A percentile compares a stretch with the other conserved stretches of the same genome.
These are phyloP conservation scores for Drosophila meridionalis DNA, from an alignment of 2,888 invertebrate species.

Conservation along the genomic window DNA sequence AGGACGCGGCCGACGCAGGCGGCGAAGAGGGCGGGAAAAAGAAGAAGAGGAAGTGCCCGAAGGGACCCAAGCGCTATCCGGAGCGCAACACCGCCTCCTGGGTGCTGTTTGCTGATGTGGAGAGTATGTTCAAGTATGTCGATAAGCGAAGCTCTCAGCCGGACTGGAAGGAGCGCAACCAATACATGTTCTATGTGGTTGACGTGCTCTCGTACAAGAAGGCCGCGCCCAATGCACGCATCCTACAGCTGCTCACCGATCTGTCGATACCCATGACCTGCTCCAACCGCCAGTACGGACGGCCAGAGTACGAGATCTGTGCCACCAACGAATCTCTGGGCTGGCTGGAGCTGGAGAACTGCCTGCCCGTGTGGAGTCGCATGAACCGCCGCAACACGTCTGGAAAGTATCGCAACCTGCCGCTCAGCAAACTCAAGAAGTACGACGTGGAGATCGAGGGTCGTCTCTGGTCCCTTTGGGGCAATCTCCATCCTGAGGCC, in stretches of 20 bases:
- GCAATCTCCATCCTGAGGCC: constrained; percentile 88
- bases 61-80: constrained; percentile 68
- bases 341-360: constrained; percentile 82
- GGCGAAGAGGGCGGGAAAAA: constrained; percentile 50
- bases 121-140: constrained; percentile 78
- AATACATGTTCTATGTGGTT: constrained; percentile 79
- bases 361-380: constrained; percentile 83
- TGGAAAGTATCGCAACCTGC: constrained; percentile 75
- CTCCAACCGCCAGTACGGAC: constrained; percentile 56
- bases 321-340: constrained; percentile 81
- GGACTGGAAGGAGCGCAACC: constrained; percentile 73
- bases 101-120: constrained; percentile 79
- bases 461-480: constrained; percentile 89
- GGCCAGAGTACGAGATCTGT: constrained; percentile 73
- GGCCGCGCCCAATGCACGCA: constrained; percentile 74
- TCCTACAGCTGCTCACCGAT: constrained; percentile 79
- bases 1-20: constrained; percentile 34
- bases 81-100: constrained; percentile 84
- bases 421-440: constrained; percentile 85
- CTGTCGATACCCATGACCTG: constrained; percentile 72
- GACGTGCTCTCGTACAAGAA: constrained; percentile 80
- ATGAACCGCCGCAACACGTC: constrained; percentile 79
- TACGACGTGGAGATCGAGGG: constrained; percentile 90
- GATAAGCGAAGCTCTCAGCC: constrained; percentile 63
- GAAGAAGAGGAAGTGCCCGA: constrained; percentile 54